Percentiles rank a stretch among this genome's conserved stretches.
These are phyloP conservation scores for Dasyurus viverrinus DNA, from an alignment of 2,113 vertebrate genomes.

Conservation along the genomic window DNA sequence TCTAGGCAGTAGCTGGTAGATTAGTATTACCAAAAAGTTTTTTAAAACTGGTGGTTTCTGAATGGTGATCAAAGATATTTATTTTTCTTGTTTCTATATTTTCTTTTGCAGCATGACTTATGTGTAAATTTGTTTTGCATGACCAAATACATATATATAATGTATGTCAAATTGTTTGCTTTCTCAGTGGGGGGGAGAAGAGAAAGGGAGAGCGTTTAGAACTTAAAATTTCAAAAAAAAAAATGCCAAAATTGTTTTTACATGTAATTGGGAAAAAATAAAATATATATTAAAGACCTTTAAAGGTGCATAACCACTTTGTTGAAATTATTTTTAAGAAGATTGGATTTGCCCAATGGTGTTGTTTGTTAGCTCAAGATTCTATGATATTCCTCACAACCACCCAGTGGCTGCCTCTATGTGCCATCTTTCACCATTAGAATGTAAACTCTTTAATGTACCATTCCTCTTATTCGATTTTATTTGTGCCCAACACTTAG, in stretches of 20 bases:
- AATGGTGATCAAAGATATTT: not conserved
- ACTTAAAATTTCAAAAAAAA: not conserved
- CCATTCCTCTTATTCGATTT: not conserved
- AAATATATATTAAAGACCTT: not conserved
- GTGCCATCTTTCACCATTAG: not conserved
- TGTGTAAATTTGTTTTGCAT: not conserved
- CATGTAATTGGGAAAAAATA: not conserved
- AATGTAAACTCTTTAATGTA: not conserved
- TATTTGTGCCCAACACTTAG: not conserved
- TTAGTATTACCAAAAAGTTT: not conserved
- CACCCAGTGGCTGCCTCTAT: not conserved
- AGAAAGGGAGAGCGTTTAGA: not conserved
- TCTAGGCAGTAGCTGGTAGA: not conserved
- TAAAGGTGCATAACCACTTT: too few species aligned
- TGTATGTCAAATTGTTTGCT: not conserved
- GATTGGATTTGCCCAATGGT: not conserved
- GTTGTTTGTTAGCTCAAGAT: not conserved
- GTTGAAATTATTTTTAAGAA: not conserved
- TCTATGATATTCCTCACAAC: not conserved
- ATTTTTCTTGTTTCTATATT: not conserved
- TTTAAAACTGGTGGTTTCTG: not conserved
- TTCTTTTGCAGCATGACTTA: not conserved
- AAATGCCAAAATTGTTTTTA: not conserved
- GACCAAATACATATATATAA: not conserved
- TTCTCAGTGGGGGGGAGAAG: not conserved